phyloP scores from a whole-genome alignment of 2,113 vertebrate genomes.

The Urocynchramus pylzowi region DNA sequence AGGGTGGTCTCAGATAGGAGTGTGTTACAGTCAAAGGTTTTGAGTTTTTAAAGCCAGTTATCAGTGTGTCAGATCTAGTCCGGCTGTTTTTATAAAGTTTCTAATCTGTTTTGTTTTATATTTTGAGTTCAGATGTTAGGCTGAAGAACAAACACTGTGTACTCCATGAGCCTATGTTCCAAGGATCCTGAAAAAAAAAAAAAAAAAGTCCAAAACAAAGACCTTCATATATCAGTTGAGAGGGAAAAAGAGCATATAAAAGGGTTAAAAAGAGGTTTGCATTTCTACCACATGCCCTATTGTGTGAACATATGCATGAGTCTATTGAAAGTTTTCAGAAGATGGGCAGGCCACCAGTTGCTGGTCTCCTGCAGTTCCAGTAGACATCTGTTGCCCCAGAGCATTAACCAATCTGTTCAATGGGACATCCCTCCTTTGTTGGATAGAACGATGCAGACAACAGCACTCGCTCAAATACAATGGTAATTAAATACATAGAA shows the following conservation, averaged over 20 bases:
- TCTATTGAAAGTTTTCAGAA: conserved; percentile 83
- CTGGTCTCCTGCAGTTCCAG: conserved; percentile 88
- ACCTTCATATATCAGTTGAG: conserved; percentile 59
- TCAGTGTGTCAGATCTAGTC: background rate
- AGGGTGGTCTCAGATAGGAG: background rate
- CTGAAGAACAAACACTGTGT: conserved; percentile 34
- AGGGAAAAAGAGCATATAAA: conserved; percentile 63
- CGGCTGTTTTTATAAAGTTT: background rate
- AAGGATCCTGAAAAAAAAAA: conserved; percentile 41
- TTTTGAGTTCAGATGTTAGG: conserved; percentile 34
- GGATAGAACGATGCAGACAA: conserved; percentile 72
- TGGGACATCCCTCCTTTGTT: conserved; percentile 81
- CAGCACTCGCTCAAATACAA: conserved; percentile 72
- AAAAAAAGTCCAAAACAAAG: conserved; percentile 41
- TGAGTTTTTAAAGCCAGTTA: background rate
- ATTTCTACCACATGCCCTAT: conserved; percentile 81
- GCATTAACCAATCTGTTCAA: conserved; percentile 86
- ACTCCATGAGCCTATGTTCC: conserved; percentile 31
- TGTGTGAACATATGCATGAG: conserved; percentile 82
- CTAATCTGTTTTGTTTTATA: background rate
- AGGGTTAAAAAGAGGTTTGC: conserved; percentile 81
- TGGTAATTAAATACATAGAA: conserved; percentile 80
- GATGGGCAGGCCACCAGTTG: conserved; percentile 90
- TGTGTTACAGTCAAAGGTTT: background rate
- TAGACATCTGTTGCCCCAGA: conserved; percentile 93